These are phyloP conservation scores for Micromys minutus DNA, from an alignment of 2,113 vertebrate species.

Conservation along the genomic window DNA sequence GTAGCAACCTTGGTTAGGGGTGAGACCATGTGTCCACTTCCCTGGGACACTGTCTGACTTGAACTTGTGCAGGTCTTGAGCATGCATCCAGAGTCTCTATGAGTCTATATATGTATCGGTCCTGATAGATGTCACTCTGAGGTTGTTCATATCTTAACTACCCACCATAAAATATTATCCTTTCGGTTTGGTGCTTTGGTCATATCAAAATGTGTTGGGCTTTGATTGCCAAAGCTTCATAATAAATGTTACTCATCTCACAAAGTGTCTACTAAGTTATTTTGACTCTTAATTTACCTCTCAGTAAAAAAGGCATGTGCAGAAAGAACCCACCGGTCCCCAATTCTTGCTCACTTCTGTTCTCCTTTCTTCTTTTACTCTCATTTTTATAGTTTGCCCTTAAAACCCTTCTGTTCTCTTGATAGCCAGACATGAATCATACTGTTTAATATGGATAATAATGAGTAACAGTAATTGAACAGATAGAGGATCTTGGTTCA, in stretches of 20 bases:
- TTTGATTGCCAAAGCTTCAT: constrained; percentile 10
- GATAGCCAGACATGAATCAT: constrained; percentile 70
- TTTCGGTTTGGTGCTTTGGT: not conserved
- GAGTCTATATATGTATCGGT: not conserved
- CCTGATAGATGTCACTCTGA: not conserved
- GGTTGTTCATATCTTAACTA: not conserved
- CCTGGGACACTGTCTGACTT: not conserved
- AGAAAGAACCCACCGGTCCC: not conserved
- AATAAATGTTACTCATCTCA: not conserved
- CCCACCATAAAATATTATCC: not conserved
- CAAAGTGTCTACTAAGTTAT: constrained; percentile 12
- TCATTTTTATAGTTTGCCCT: constrained; percentile 46
- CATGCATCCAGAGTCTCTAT: not conserved
- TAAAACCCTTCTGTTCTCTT: constrained; percentile 63
- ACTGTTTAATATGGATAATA: constrained; percentile 66
- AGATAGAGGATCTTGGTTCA: constrained; percentile 54
- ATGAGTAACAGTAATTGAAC: constrained; percentile 65
- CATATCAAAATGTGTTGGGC: not conserved
- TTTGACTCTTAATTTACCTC: constrained; percentile 2
- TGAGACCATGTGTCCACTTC: not conserved
- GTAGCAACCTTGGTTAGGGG: not conserved
- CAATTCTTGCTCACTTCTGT: not conserved
- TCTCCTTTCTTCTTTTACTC: not conserved
- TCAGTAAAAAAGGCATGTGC: not conserved
- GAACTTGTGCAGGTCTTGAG: not conserved